Conservation (phyloP, 2,797 vertebrate genomes). For the Antennarius maculatus region DNA sequence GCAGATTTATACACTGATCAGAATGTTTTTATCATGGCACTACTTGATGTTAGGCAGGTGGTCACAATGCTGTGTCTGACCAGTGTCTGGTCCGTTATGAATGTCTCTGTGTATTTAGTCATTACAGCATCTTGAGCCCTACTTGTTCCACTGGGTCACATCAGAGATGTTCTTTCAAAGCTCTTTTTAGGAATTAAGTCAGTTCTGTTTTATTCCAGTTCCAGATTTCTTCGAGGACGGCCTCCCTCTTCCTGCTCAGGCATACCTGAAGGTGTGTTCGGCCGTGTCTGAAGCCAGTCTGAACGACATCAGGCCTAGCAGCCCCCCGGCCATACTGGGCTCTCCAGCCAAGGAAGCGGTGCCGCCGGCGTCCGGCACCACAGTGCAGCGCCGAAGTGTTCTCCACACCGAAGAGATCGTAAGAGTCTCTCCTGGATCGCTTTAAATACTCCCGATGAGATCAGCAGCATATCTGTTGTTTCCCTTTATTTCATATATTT, state of each 20-base stretch:
- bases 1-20: background rate
- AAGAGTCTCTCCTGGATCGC: conserved; percentile 32
- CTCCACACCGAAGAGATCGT: conserved; percentile 83
- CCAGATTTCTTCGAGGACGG: conserved; percentile 83
- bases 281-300: conserved; percentile 75
- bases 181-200: too few relatives aligned
- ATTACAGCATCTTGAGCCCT: too few relatives aligned
- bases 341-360: conserved; percentile 56
- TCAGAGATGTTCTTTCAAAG: too few relatives aligned
- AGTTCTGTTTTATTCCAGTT: conserved; percentile 39
- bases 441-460: background rate
- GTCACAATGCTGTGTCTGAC: too few relatives aligned
- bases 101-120: too few relatives aligned
- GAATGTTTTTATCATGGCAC: too few relatives aligned
- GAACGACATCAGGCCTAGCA: conserved; percentile 61
- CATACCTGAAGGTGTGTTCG: conserved; percentile 82
- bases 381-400: conserved; percentile 80
- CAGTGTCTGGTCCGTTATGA: background rate
- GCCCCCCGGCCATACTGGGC: conserved; percentile 41
- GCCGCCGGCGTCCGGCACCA: conserved; percentile 67
- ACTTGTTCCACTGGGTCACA: too few relatives aligned
- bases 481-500: background rate
- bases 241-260: conserved; percentile 82
- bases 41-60: too few relatives aligned
- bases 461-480: background rate